Evolutionary conservation across 2,888 invertebrate species (phyloP).

Genomic region (Melieria picta): DNA sequence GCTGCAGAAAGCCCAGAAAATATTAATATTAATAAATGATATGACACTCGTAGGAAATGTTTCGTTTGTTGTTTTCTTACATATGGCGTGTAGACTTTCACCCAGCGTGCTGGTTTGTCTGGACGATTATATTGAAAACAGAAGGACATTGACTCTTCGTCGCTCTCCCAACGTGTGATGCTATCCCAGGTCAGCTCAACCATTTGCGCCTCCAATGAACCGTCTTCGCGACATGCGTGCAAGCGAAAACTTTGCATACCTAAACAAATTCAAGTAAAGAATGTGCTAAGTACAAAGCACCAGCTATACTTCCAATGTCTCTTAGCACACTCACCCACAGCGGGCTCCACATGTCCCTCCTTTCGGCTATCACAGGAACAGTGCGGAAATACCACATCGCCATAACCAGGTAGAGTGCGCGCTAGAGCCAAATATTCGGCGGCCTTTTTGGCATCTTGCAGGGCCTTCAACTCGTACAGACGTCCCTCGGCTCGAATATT

Average conservation of each 20-base stretch:
- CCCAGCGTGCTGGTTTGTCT: conserved; percentile 83
- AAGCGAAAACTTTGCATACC: conserved; percentile 77
- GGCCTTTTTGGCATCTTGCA: conserved; percentile 90
- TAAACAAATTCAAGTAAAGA: conserved; percentile 44
- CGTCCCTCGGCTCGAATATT: conserved; percentile 90
- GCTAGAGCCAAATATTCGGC: conserved; percentile 87
- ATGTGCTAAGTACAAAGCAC: neutral
- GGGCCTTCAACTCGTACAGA: conserved; percentile 94
- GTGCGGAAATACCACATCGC: conserved; percentile 93
- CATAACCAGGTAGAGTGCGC: conserved; percentile 90
- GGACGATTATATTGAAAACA: conserved; percentile 85
- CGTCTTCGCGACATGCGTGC: conserved; percentile 86
- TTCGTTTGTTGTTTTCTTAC: conserved; percentile 70
- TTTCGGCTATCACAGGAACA: conserved; percentile 91
- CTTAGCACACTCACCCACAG: conserved; percentile 70
- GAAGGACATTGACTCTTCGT: conserved; percentile 93
- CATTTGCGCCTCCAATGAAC: conserved; percentile 79
- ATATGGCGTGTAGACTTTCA: conserved; percentile 89
- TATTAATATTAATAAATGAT: neutral
- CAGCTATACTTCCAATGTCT: neutral
- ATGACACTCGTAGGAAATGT: neutral
- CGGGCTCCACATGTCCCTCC: conserved; percentile 84
- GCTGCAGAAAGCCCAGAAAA: conserved; percentile 47
- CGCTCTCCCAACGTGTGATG: conserved; percentile 86
- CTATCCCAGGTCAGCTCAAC: conserved; percentile 86